Percentiles rank a stretch among this genome's conserved stretches.
Conservation (phyloP, 2,888 invertebrate genomes). For the Lordiphosa andalusiaca region DNA sequence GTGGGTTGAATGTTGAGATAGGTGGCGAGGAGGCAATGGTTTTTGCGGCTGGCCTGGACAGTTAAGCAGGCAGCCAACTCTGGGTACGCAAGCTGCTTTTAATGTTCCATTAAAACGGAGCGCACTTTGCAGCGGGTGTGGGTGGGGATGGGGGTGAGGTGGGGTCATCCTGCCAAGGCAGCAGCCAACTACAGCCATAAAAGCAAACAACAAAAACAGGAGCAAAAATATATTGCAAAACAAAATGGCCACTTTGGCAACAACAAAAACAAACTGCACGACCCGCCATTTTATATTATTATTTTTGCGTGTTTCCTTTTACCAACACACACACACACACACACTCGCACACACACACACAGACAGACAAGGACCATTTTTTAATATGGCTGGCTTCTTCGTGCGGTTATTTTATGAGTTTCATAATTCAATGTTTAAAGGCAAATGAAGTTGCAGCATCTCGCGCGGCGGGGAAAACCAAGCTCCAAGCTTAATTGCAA, state of each 20-base stretch:
- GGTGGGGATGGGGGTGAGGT: background rate
- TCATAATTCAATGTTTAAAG: slow-evolving; percentile 4
- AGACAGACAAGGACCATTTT: slow-evolving; percentile 33
- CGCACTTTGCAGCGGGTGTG: background rate
- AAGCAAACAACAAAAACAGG: slow-evolving; percentile 30
- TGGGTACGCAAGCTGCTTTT: slow-evolving; percentile 59
- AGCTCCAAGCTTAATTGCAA: slow-evolving; percentile 33
- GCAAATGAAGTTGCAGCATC: slow-evolving; percentile 1
- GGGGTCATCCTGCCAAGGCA: background rate
- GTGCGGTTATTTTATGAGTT: slow-evolving; percentile 22
- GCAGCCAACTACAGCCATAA: slow-evolving; percentile 26
- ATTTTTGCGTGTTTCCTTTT: slow-evolving; percentile 50
- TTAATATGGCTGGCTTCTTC: slow-evolving; percentile 48
- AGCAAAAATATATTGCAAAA: slow-evolving; percentile 46
- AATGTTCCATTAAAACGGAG: slow-evolving; percentile 56
- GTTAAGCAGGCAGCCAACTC: slow-evolving; percentile 38
- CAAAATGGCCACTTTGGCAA: slow-evolving; percentile 57
- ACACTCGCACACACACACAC: slow-evolving; percentile 2
- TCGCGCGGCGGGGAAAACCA: slow-evolving; percentile 11
- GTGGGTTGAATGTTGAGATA: slow-evolving; percentile 27
- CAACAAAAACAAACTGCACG: slow-evolving; percentile 30
- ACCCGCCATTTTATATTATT: slow-evolving; percentile 69
- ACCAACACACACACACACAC: background rate
- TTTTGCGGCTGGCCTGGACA: slow-evolving; percentile 26
- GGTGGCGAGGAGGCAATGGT: slow-evolving; percentile 1